Percentiles rank a stretch among this genome's conserved stretches.
phyloP scores from a whole-genome alignment of 1,140 invertebrate genomes.

The Platyscapa corneri region DNA sequence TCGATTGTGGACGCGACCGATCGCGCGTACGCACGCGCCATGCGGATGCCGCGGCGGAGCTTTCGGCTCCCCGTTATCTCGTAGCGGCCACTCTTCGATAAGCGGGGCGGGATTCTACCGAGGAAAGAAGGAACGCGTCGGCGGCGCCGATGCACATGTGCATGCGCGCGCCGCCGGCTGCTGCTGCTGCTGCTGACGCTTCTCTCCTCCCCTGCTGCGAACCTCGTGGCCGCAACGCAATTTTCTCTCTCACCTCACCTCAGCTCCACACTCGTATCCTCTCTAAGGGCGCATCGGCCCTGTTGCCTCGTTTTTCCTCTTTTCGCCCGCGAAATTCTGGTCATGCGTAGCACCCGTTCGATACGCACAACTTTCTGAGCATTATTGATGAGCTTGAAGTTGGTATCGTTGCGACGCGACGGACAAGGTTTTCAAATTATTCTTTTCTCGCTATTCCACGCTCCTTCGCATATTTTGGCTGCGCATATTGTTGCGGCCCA shows the following conservation, averaged over 20 bases:
- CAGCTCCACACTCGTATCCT: too few species aligned
- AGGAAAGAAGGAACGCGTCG: not conserved
- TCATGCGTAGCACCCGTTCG: not conserved
- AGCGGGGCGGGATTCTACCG: not conserved
- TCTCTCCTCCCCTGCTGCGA: not conserved
- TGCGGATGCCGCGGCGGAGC: not conserved
- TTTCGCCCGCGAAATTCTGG: not conserved
- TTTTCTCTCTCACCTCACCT: not conserved
- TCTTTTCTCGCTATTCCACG: slow-evolving; percentile 13
- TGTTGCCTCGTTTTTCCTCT: not conserved
- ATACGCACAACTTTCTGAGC: not conserved
- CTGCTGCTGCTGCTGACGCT: not conserved
- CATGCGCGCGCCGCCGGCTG: not conserved
- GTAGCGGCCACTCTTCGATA: not conserved
- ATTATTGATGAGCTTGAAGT: not conserved
- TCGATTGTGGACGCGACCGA: not conserved
- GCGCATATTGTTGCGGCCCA: not conserved
- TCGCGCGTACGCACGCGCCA: not conserved
- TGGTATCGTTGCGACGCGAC: not conserved
- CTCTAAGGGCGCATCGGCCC: not conserved
- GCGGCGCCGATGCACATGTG: not conserved
- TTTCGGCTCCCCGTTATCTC: not conserved
- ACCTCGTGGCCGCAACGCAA: not conserved
- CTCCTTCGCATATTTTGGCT: not conserved
- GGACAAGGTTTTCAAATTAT: not conserved